phyloP scores from a whole-genome alignment of 2,888 invertebrate genomes.

The Chymomyza fuscimana region DNA sequence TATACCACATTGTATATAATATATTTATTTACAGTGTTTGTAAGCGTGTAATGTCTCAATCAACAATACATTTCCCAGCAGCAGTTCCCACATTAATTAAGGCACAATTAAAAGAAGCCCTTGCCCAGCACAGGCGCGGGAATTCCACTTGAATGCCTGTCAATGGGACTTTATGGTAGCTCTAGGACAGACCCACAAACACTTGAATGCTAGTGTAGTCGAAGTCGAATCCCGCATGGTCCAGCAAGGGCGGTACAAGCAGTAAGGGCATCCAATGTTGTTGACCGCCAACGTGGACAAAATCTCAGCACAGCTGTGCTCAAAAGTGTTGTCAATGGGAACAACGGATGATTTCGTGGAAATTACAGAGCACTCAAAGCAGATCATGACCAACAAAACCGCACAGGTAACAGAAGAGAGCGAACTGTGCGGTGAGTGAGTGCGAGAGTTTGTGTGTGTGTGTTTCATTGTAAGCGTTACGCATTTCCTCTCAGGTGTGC shows the following conservation, averaged over 20 bases:
- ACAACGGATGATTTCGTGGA: constrained; percentile 54
- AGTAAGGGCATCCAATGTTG: not conserved
- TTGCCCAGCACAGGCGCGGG: constrained; percentile 32
- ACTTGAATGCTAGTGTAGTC: not conserved
- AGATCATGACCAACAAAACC: constrained; percentile 10
- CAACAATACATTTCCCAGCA: constrained; percentile 53
- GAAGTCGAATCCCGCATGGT: no score
- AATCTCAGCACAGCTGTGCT: constrained; percentile 52
- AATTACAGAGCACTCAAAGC: constrained; percentile 39
- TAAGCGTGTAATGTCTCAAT: constrained; percentile 60
- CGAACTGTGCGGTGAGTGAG: not conserved
- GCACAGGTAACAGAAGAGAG: constrained; percentile 5
- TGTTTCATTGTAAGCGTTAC: constrained; percentile 49
- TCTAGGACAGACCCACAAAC: not conserved
- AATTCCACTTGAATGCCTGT: constrained; percentile 66
- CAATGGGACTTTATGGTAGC: constrained; percentile 42
- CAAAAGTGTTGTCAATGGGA: not conserved
- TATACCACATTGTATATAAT: not conserved
- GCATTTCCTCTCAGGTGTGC: constrained; percentile 72
- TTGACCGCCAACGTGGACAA: constrained; percentile 70
- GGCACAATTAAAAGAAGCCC: constrained; percentile 62
- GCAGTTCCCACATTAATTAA: constrained; percentile 71
- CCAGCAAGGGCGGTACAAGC: not conserved
- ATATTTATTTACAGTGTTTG: constrained; percentile 19
- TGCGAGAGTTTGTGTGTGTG: not conserved